Evolutionary conservation across 2,797 vertebrate species (phyloP).

Genomic region (Adelosebastes latens): DNA sequence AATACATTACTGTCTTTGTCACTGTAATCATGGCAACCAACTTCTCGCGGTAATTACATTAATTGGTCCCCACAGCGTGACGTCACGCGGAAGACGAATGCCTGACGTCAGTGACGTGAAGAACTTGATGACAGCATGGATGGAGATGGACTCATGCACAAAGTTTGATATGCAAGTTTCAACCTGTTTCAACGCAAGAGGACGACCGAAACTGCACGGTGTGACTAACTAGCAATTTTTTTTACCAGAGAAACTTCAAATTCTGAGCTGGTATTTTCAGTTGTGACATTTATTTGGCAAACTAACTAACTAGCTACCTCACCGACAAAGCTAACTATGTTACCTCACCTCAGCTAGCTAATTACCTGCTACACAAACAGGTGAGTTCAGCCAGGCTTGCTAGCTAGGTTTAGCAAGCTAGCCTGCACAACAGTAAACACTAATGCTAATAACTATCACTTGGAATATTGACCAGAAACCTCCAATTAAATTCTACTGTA

Average conservation of each 20-base stretch:
- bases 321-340: neutral
- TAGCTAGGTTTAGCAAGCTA: neutral
- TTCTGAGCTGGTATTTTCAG: neutral
- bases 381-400: neutral
- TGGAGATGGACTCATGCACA: neutral
- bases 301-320: neutral
- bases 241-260: neutral
- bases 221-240: neutral
- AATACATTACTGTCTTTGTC: no score
- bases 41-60: no score
- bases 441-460: neutral
- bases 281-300: neutral
- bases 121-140: neutral
- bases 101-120: fast-evolving
- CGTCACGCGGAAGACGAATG: neutral
- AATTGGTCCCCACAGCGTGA: no score
- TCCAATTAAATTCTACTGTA: neutral
- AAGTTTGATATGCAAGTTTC: neutral
- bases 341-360: neutral
- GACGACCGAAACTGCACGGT: fast-evolving
- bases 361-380: neutral
- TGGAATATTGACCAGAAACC: neutral
- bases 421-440: neutral
- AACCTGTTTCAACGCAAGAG: neutral
- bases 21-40: no score